These are phyloP conservation scores for Rhinatrema bivittatum DNA, from an alignment of 2,797 vertebrate species.

Conservation along the genomic window DNA sequence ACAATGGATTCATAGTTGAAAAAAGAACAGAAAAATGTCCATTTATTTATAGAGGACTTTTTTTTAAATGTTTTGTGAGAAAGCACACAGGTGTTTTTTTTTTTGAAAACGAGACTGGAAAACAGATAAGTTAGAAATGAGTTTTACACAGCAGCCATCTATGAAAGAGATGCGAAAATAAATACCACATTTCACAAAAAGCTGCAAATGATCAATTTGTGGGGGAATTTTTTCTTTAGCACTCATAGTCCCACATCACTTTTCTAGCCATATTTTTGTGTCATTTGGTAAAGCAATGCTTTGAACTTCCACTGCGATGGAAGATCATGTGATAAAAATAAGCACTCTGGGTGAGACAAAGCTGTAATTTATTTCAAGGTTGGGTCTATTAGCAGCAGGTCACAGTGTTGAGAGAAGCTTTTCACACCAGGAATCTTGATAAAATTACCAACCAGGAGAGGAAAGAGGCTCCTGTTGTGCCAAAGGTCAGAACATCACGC, in stretches of 20 bases:
- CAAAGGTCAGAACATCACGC: conserved; percentile 13
- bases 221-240: background rate
- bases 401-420: conserved; percentile 13
- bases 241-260: background rate
- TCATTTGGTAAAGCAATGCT: conserved; percentile 22
- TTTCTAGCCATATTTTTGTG: conserved; percentile 4
- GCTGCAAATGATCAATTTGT: background rate
- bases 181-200: background rate
- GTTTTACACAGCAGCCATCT: too few relatives aligned
- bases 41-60: too few relatives aligned
- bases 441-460: conserved; percentile 23
- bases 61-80: too few relatives aligned
- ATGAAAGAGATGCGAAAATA: background rate
- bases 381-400: conserved; percentile 15
- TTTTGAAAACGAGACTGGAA: too few relatives aligned
- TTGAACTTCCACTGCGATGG: background rate
- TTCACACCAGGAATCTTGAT: conserved; percentile 21
- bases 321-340: conserved; percentile 7
- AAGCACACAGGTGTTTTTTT: too few relatives aligned
- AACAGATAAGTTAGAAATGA: too few relatives aligned
- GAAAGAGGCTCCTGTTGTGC: conserved; percentile 5
- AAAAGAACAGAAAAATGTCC: too few relatives aligned
- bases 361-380: conserved; percentile 7
- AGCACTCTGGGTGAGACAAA: conserved; percentile 24
- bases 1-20: too few relatives aligned